Percentiles rank a stretch among this genome's conserved stretches.
Conservation (phyloP, 2,113 vertebrate species). For the Bos javanicus region DNA sequence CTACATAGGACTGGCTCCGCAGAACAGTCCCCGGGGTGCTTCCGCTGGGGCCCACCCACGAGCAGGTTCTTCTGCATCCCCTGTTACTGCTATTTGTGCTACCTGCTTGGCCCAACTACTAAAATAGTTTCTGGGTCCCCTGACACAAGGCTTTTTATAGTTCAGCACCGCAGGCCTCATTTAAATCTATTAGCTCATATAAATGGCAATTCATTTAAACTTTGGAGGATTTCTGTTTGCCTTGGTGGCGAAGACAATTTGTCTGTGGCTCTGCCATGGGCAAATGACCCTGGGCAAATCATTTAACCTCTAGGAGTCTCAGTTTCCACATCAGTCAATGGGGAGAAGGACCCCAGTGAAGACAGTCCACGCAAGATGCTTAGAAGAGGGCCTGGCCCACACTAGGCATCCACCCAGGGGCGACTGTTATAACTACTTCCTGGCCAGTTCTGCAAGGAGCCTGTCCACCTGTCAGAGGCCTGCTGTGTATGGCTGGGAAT, state of each 20-base stretch:
- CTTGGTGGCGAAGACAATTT: slow-evolving; percentile 42
- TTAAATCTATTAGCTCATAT: slow-evolving; percentile 81
- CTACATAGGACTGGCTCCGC: background rate
- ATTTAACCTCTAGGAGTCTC: background rate
- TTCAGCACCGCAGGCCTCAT: slow-evolving; percentile 74
- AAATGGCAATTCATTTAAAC: slow-evolving; percentile 85
- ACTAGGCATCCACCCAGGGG: background rate
- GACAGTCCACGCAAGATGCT: rapidly evolving
- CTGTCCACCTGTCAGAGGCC: background rate
- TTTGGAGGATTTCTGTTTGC: slow-evolving; percentile 77
- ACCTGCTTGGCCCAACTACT: slow-evolving; percentile 74
- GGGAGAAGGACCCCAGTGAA: background rate
- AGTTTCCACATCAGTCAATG: background rate
- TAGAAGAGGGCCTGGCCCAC: rapidly evolving
- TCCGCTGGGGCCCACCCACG: background rate
- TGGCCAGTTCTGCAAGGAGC: background rate
- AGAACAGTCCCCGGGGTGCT: background rate
- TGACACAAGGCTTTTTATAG: slow-evolving; percentile 64
- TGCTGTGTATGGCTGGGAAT: rapidly evolving
- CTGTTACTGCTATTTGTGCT: background rate
- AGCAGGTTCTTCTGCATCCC: background rate
- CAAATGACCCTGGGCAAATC: background rate
- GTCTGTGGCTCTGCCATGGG: background rate
- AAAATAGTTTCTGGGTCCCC: slow-evolving; percentile 74
- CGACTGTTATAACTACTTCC: background rate